Percentiles rank a stretch among this genome's conserved stretches.
Conservation (phyloP, 2,113 vertebrate genomes). For the Capricornis sumatraensis region DNA sequence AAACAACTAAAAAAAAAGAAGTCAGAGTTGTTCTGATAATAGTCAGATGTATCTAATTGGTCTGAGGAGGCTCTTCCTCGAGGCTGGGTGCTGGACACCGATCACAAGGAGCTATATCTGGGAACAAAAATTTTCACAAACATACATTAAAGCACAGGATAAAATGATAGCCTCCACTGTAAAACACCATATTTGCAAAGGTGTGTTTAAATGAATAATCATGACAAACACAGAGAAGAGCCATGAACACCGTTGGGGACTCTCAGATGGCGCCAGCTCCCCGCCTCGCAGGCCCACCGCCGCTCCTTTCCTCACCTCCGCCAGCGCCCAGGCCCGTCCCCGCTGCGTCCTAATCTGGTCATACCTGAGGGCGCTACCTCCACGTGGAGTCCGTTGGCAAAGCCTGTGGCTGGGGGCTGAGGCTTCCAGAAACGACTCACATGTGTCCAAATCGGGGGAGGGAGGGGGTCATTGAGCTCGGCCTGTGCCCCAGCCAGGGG, state of each 20-base stretch:
- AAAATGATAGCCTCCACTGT: background rate
- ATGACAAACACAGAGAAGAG: background rate
- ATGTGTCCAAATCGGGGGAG: rapidly evolving
- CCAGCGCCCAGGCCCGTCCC: background rate
- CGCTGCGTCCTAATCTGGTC: background rate
- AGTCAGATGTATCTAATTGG: background rate
- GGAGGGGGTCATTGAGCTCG: background rate
- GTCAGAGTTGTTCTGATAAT: background rate
- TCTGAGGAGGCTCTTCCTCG: background rate
- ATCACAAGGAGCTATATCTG: background rate
- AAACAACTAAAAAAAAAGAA: background rate
- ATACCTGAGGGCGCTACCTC: background rate
- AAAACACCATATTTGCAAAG: background rate
- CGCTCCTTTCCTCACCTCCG: no score
- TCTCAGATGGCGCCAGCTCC: background rate
- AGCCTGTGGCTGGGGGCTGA: rapidly evolving
- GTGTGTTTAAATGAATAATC: background rate
- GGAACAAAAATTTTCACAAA: background rate
- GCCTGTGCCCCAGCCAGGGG: background rate
- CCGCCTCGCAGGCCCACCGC: background rate
- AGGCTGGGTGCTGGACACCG: background rate
- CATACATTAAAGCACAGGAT: background rate
- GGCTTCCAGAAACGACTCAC: background rate
- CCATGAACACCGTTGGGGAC: background rate
- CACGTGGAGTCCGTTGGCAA: rapidly evolving